Evolutionary conservation across 2,113 vertebrate species (phyloP).

Genomic region (Cottus gobio): DNA sequence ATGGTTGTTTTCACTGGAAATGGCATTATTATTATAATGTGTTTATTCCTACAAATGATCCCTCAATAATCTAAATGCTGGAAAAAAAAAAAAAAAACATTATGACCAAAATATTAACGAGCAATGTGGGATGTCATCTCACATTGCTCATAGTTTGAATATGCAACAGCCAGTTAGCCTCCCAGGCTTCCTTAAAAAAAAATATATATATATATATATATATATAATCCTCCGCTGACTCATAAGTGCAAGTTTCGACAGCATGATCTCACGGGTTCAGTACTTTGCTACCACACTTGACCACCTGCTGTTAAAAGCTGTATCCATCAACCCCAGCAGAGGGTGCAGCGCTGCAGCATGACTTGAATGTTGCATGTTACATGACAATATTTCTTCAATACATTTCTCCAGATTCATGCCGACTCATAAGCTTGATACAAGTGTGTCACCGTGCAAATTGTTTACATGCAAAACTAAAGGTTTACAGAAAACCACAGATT

Average conservation of each 20-base stretch:
- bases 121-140: neutral
- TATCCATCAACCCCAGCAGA: conserved; percentile 70
- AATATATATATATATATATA: no score
- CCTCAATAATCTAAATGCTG: neutral
- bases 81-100: neutral
- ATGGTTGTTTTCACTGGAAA: neutral
- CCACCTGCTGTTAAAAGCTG: conserved; percentile 41
- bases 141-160: neutral
- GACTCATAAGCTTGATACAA: neutral
- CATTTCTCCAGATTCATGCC: conserved; percentile 38
- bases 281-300: conserved; percentile 34
- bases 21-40: neutral
- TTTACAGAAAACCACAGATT: neutral
- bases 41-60: neutral
- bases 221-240: conserved; percentile 15
- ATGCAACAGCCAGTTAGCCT: conserved; percentile 1
- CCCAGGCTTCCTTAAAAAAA: neutral
- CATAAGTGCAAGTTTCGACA: neutral
- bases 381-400: neutral
- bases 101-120: neutral
- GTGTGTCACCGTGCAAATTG: neutral
- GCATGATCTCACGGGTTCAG: conserved; percentile 31
- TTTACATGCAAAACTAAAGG: neutral
- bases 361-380: no score
- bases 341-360: conserved; percentile 70